Base-by-base conservation (phyloP, 1,140 invertebrate genomes). In the Drosophila funebris region DNA sequence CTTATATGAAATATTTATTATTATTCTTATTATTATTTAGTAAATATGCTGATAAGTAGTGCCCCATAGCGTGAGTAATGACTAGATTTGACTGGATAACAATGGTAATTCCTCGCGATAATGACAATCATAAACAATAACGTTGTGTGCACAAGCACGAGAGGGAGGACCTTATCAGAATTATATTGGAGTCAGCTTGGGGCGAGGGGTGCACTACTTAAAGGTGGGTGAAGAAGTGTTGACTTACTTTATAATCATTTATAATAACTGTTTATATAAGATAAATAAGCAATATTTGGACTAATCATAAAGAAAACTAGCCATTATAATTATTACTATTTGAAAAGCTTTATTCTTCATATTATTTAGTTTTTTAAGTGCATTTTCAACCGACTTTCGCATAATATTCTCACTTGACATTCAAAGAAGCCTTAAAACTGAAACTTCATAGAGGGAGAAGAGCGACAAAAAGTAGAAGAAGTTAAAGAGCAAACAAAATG, bases 31-130 rank as follows among this genome's bases (percentile, higher is more conserved):
- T 69, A 73, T 61, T 77, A 61, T 53, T 33, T 8, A 14, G 16
- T 16, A 44, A 11, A 39, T 39, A 46, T 31, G 48, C 41, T 61
- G 63, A 74, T 69, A 63, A 39, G 16, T n/a, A 27, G 43, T 11
- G 37, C 61, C 16, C 11, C 20, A 43, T 14, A 4, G 76, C 43
- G 83, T 87, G 78, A 87, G 81, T 81, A 87, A 82, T 73, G 82
- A 78, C 82, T 70, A 87, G 78, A 87, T 85, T 85, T 82, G 78
- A 70, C 74, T 63, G 82, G 82, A 85, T 85, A 85, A 87, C 83
- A 82, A 78, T 78, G 74, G 82, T 85, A 88, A 87, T 87, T 87
- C 82, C 82, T 82, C 52, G 74, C 61, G 83, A 88, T 88, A 87
- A 87, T 87, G 71, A 63, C 71, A 82, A 64, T 60, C 54, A 88